Conservation (phyloP, 1,140 invertebrate genomes). For the Nasonia longicornis region DNA sequence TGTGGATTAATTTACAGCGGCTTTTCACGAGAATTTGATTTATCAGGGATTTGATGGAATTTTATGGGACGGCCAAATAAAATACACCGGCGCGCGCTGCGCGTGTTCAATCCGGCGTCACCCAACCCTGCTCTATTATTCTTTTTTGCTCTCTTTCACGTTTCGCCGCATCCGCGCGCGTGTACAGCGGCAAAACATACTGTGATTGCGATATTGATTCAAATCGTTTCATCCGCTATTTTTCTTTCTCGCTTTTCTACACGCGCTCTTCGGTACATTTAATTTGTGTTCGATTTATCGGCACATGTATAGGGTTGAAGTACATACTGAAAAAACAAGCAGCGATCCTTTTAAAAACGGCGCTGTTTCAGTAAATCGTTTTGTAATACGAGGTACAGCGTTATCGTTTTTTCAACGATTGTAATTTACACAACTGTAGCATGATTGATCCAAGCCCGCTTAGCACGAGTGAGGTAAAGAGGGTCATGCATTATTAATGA, state of each 20-base stretch:
- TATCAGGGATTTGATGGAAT: conserved; percentile 53
- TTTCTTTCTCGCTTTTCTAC: background rate
- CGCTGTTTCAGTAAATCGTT: too few relatives aligned
- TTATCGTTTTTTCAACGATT: too few relatives aligned
- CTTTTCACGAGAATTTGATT: conserved; percentile 50
- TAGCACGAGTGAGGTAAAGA: too few relatives aligned
- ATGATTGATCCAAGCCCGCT: too few relatives aligned
- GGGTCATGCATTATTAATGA: too few relatives aligned
- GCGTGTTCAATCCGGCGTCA: conserved; percentile 35
- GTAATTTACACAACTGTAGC: too few relatives aligned
- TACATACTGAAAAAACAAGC: too few relatives aligned
- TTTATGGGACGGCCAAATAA: conserved; percentile 49
- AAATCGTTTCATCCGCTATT: conserved; percentile 6
- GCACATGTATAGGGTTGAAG: too few relatives aligned
- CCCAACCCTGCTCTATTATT: background rate
- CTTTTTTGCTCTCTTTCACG: background rate
- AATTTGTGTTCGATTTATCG: too few relatives aligned
- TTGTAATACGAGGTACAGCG: too few relatives aligned
- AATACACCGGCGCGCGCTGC: conserved; percentile 21
- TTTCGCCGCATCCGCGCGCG: background rate
- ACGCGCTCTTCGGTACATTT: background rate
- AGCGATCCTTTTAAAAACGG: too few relatives aligned
- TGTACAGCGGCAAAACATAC: background rate
- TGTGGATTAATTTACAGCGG: conserved; percentile 54
- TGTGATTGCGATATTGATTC: conserved; percentile 6